These are phyloP conservation scores for Gymnothorax reevesii DNA, from an alignment of 2,797 vertebrate genomes.

Conservation along the genomic window DNA sequence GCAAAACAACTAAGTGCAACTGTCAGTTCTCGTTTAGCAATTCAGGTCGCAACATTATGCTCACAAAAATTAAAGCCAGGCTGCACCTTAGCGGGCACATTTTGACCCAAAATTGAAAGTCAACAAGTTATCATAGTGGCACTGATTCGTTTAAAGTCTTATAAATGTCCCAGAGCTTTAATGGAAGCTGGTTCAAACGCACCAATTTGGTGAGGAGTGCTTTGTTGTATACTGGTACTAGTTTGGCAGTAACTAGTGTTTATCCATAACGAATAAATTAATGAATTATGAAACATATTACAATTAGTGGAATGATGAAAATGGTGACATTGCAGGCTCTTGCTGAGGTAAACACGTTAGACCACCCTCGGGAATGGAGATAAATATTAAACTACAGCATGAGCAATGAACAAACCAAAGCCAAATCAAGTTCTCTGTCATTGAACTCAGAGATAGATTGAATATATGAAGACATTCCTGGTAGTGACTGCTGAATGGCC, in stretches of 20 bases:
- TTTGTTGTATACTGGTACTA: neutral
- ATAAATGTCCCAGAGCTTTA: neutral
- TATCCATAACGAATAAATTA: neutral
- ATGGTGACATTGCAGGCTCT: neutral
- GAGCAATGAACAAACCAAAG: neutral
- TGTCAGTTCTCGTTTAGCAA: neutral
- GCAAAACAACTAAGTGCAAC: neutral
- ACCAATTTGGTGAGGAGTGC: neutral
- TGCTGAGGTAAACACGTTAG: neutral
- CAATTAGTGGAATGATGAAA: neutral
- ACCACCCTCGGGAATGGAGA: neutral
- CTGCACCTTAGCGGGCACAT: neutral
- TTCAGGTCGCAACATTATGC: neutral
- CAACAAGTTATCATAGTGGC: neutral
- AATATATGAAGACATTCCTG: neutral
- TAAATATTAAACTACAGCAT: neutral
- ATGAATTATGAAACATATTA: too few relatives aligned
- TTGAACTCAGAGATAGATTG: neutral
- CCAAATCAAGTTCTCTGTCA: slow-evolving; percentile 11
- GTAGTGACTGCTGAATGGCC: neutral
- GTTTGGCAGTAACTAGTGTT: neutral
- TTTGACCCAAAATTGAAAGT: neutral
- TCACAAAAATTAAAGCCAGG: neutral
- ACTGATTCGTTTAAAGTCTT: neutral
- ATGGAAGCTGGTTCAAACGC: neutral